These are phyloP conservation scores for Plutella xylostella DNA, from an alignment of 2,888 invertebrate genomes.

Conservation along the genomic window DNA sequence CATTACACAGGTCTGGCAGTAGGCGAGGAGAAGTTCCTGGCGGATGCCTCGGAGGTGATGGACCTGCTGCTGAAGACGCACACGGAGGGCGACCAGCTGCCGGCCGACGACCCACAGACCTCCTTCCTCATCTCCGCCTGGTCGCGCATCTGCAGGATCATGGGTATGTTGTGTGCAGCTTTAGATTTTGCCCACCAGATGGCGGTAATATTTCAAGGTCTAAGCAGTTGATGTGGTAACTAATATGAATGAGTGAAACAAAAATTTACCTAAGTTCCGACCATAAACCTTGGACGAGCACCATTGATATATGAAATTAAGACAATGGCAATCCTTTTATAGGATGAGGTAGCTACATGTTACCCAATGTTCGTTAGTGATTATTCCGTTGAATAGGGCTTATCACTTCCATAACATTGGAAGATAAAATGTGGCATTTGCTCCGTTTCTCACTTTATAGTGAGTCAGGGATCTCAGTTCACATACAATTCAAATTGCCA, in stretches of 20 bases:
- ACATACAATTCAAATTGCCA: constrained; percentile 47
- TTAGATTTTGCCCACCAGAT: no score
- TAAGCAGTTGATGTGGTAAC: no score
- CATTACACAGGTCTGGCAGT: constrained; percentile 72
- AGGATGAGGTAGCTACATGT: constrained; percentile 2
- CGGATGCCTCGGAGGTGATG: constrained; percentile 96
- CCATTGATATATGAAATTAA: no score
- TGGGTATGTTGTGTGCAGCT: no score
- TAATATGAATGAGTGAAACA: no score
- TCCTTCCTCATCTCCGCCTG: constrained; percentile 98
- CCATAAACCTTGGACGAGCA: no score
- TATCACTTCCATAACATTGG: constrained; percentile 66
- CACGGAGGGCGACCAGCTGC: constrained; percentile 83
- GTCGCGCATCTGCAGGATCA: constrained; percentile 98
- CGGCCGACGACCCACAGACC: constrained; percentile 97
- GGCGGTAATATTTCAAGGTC: no score
- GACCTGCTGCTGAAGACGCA: constrained; percentile 92
- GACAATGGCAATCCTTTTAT: not conserved
- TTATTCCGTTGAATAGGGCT: constrained; percentile 31
- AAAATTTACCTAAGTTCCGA: no score
- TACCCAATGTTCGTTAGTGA: constrained; percentile 66
- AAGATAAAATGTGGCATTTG: constrained; percentile 52
- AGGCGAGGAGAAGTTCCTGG: constrained; percentile 85
- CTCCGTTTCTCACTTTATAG: constrained; percentile 45
- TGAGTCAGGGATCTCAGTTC: constrained; percentile 57